Percentiles rank a stretch among this genome's conserved stretches.
Evolutionary conservation across 2,797 vertebrate species (phyloP).

Genomic region (Champsocephalus gunnari): DNA sequence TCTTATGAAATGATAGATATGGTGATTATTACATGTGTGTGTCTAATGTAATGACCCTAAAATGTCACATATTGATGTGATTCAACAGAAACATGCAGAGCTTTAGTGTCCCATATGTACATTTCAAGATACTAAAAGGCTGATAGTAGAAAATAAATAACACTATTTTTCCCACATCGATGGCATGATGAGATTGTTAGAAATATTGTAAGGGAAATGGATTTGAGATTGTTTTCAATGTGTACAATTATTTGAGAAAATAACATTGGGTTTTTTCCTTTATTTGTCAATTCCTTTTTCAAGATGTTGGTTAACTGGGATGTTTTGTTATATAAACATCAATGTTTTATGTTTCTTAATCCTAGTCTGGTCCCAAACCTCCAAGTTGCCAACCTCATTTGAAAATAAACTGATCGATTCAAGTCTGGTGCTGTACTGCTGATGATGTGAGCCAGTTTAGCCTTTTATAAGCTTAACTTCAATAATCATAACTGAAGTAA

Average conservation of each 20-base stretch:
- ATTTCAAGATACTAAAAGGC: constrained; percentile 27
- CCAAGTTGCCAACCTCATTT: not conserved
- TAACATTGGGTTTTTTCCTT: not conserved
- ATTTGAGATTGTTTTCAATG: constrained; percentile 6
- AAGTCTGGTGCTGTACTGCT: not conserved
- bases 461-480: not conserved
- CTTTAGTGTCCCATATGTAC: constrained; percentile 8
- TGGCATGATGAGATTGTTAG: not conserved
- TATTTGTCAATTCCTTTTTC: not conserved
- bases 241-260: not conserved
- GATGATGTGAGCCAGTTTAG: not conserved
- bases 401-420: not conserved
- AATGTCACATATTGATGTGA: constrained; percentile 27
- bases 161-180: not conserved
- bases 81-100: constrained; percentile 36
- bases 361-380: not conserved
- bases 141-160: constrained; percentile 18
- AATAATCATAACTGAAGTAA: not conserved
- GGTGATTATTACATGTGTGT: not conserved
- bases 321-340: not conserved
- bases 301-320: not conserved
- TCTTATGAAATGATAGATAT: constrained; percentile 6
- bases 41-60: constrained; percentile 9
- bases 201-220: not conserved
- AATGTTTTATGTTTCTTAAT: not conserved